Percentiles rank a stretch among this genome's conserved stretches.
Evolutionary conservation across 1,140 invertebrate genomes (phyloP).

Genomic region (Mya arenaria): DNA sequence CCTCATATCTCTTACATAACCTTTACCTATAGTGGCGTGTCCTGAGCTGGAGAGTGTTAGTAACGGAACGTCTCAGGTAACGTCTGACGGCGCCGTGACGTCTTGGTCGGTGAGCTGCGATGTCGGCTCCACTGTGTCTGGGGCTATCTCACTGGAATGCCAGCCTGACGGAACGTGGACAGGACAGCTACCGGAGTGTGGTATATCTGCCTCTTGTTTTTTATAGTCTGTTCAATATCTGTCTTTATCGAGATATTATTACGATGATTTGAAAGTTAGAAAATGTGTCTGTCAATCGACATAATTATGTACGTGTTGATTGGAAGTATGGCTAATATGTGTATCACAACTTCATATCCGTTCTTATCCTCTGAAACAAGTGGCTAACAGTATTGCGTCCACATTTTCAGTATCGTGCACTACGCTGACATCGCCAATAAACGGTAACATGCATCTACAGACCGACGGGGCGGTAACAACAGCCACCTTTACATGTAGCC

Average conservation of each 20-base stretch:
- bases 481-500: slow-evolving; percentile 10
- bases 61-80: neutral
- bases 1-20: neutral
- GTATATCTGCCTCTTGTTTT: too few species aligned
- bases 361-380: too few species aligned
- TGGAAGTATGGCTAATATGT: too few species aligned
- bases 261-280: too few species aligned
- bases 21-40: slow-evolving; percentile 2
- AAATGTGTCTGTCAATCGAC: too few species aligned
- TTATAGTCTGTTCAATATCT: too few species aligned
- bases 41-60: neutral
- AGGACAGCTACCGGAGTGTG: neutral
- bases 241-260: too few species aligned
- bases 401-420: slow-evolving; percentile 17
- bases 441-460: slow-evolving; percentile 9
- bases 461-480: slow-evolving; percentile 21
- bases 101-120: slow-evolving; percentile 1
- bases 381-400: too few species aligned
- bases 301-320: too few species aligned
- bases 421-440: neutral
- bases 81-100: slow-evolving; percentile 8
- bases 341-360: too few species aligned
- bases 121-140: neutral
- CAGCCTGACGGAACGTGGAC: slow-evolving; percentile 22
- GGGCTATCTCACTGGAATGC: neutral